Conservation (phyloP, 2,888 invertebrate genomes). For the Philaethria dido region DNA sequence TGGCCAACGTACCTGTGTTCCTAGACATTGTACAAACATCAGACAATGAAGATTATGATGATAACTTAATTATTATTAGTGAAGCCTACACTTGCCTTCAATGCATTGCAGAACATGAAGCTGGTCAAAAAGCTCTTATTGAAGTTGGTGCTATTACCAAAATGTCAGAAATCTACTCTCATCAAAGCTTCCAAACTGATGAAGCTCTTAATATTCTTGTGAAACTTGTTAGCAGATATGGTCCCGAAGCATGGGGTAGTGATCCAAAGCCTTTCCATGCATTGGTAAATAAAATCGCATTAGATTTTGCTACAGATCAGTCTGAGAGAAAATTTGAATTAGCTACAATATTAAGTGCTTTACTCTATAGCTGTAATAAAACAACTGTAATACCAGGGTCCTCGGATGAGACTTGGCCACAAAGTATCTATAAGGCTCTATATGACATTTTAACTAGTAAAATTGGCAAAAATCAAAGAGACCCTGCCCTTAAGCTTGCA, state of each 20-base stretch:
- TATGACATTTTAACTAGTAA: conserved; percentile 93
- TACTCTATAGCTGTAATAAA: conserved; percentile 89
- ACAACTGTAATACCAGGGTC: conserved; percentile 86
- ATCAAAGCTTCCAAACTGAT: conserved; percentile 95
- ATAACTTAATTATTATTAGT: conserved; percentile 93
- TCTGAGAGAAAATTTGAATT: conserved; percentile 95
- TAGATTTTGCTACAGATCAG: conserved; percentile 95
- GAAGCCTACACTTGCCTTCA: conserved; percentile 93
- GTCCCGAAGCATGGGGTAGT: conserved; percentile 89
- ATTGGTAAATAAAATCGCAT: conserved; percentile 90
- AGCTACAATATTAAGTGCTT: conserved; percentile 89
- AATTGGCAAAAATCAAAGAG: conserved; percentile 93
- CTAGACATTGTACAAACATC: conserved; percentile 92
- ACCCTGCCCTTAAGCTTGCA: conserved; percentile 93
- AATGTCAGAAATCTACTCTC: conserved; percentile 93
- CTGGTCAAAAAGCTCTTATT: conserved; percentile 91
- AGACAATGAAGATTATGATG: conserved; percentile 93
- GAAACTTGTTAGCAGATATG: conserved; percentile 88
- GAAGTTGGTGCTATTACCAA: conserved; percentile 90
- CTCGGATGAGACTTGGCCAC: conserved; percentile 91
- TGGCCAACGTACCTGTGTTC: conserved; percentile 91
- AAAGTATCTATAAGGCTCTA: conserved; percentile 91
- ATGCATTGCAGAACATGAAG: conserved; percentile 90
- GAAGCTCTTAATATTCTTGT: conserved; percentile 93
- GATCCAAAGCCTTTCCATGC: conserved; percentile 92